These are phyloP conservation scores for Corticium candelabrum DNA, from an alignment of 37 sponge, comb jelly and placozoan genomes.

Conservation along the genomic window DNA sequence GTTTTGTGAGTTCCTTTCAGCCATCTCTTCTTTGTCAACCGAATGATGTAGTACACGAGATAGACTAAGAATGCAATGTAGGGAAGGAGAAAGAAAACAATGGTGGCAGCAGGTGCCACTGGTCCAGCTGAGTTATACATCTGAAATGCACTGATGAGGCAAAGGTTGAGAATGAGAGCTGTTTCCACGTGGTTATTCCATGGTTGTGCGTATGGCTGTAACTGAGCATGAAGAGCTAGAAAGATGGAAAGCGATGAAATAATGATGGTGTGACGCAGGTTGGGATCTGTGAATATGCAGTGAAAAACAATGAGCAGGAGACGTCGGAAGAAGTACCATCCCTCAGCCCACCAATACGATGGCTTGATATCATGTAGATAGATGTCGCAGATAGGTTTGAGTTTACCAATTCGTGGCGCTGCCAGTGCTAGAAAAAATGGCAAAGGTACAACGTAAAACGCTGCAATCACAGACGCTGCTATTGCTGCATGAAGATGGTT, in stretches of 20 bases:
- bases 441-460: neutral
- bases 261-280: neutral
- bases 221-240: neutral
- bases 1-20: no score
- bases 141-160: neutral
- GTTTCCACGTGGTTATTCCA: neutral
- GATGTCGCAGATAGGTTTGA: neutral
- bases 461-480: neutral
- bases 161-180: neutral
- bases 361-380: neutral
- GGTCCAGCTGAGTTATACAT: neutral
- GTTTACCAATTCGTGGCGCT: neutral
- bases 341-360: neutral
- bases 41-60: neutral
- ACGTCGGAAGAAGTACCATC: neutral
- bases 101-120: neutral
- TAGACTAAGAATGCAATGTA: neutral
- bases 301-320: neutral
- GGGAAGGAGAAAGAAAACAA: neutral
- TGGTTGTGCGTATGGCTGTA: neutral
- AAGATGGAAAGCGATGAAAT: neutral
- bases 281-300: neutral
- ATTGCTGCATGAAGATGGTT: neutral
- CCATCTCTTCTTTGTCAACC: neutral
- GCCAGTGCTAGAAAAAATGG: neutral